Conservation (phyloP, 1,140 invertebrate genomes). For the Drosophila saltans region DNA sequence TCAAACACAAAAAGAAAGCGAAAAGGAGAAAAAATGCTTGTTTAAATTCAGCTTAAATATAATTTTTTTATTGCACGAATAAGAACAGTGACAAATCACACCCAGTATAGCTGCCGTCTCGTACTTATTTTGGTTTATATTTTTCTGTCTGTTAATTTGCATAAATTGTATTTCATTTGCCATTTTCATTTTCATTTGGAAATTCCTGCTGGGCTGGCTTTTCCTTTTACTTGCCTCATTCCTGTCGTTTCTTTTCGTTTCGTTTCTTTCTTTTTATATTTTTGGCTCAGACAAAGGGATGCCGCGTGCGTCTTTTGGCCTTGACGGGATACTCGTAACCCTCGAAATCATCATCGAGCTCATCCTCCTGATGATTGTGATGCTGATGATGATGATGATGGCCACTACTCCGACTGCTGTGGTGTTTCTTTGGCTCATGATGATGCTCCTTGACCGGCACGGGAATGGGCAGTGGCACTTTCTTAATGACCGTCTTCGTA, state of each 20-base stretch:
- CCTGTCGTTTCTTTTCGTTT: background rate
- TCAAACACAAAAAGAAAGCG: too few relatives aligned
- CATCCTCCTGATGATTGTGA: constrained; percentile 66
- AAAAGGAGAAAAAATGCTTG: background rate
- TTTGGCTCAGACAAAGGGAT: constrained; percentile 73
- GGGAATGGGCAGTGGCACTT: constrained; percentile 79
- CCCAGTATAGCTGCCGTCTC: constrained; percentile 47
- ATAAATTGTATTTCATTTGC: constrained; percentile 64
- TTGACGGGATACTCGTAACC: constrained; percentile 82
- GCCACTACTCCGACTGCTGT: constrained; percentile 67
- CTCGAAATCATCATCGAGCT: constrained; percentile 76
- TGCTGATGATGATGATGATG: constrained; percentile 66
- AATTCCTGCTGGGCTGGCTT: constrained; percentile 41
- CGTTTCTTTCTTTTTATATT: background rate
- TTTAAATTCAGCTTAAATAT: constrained; percentile 12
- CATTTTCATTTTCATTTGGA: constrained; percentile 35
- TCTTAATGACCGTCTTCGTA: constrained; percentile 82
- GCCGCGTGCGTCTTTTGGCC: constrained; percentile 73
- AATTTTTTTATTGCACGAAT: constrained; percentile 13
- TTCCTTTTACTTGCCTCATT: background rate
- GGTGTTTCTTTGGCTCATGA: constrained; percentile 73
- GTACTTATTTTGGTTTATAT: constrained; percentile 78
- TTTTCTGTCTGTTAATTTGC: constrained; percentile 46
- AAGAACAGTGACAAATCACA: constrained; percentile 76
- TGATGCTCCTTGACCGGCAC: constrained; percentile 79